A percentile compares a stretch with the other conserved stretches of the same genome.
Evolutionary conservation across 2,113 vertebrate genomes (phyloP).

Genomic region (Tringa solitaria): DNA sequence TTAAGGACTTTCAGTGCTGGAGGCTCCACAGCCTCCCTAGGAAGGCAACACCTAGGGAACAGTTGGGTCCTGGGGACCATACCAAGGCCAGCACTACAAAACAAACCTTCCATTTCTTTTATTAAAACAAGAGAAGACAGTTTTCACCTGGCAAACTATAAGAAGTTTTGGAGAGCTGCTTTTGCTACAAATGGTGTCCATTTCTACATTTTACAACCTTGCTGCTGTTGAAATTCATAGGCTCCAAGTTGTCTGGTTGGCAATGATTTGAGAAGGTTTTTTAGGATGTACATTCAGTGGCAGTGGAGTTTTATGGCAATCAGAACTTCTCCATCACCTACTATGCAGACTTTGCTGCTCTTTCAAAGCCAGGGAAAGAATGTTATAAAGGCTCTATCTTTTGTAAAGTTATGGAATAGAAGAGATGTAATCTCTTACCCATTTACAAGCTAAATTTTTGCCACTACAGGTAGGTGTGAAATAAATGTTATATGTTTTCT

Average conservation of each 20-base stretch:
- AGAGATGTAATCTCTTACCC: not conserved
- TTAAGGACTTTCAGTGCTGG: not conserved
- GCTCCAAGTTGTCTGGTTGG: not conserved
- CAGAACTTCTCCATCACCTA: not conserved
- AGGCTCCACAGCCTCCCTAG: not conserved
- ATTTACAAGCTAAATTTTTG: not conserved
- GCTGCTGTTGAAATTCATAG: not conserved
- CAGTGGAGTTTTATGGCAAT: not conserved
- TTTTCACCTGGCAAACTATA: not conserved
- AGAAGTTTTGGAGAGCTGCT: not conserved
- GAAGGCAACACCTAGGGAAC: not conserved
- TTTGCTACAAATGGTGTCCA: not conserved
- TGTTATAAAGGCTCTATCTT: not conserved
- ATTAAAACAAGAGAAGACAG: not conserved
- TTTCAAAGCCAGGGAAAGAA: not conserved
- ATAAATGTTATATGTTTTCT: not conserved
- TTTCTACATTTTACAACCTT: not conserved
- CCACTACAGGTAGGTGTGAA: not conserved
- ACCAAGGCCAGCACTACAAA: not conserved
- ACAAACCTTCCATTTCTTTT: not conserved
- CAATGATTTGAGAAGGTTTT: not conserved
- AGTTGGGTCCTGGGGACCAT: not conserved
- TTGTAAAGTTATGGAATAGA: not conserved
- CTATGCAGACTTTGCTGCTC: not conserved
- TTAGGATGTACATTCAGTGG: not conserved